Conservation (phyloP, 2,888 invertebrate species). For the Anaspis maculata region DNA sequence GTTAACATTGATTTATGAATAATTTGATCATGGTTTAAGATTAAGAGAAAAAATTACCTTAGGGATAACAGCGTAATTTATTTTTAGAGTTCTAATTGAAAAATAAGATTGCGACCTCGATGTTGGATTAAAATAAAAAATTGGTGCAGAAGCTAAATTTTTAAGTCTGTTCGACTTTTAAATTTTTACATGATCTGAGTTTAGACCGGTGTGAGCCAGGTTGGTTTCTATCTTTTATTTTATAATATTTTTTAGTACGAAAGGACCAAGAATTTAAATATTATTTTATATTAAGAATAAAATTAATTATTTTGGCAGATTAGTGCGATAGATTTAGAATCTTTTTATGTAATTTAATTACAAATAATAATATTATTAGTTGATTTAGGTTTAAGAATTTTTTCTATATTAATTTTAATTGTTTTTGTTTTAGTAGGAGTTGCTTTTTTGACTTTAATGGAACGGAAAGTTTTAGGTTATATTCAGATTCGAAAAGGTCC, state of each 20-base stretch:
- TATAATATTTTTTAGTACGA: constrained; percentile 64
- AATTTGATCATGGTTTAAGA: constrained; percentile 51
- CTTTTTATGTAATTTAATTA: constrained; percentile 51
- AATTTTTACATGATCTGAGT: constrained; percentile 84
- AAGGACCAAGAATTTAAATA: constrained; percentile 60
- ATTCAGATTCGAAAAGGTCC: constrained; percentile 68
- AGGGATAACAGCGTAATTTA: constrained; percentile 81
- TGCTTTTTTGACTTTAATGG: constrained; percentile 64
- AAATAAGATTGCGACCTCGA: constrained; percentile 78
- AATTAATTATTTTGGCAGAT: constrained; percentile 54
- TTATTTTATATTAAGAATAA: constrained; percentile 42
- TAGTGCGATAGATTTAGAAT: constrained; percentile 65
- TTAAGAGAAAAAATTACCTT: constrained; percentile 67
- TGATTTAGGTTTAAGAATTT: constrained; percentile 34
- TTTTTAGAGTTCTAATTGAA: constrained; percentile 65
- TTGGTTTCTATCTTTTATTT: constrained; percentile 73
- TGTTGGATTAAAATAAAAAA: constrained; percentile 74
- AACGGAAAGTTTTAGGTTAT: constrained; percentile 63
- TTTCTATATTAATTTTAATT: constrained; percentile 38
- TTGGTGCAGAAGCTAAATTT: constrained; percentile 57
- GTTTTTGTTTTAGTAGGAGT: constrained; percentile 55
- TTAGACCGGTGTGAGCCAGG: constrained; percentile 80
- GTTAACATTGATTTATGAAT: constrained; percentile 41
- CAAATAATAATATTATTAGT: constrained; percentile 48
- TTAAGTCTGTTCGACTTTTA: constrained; percentile 77